A percentile compares a stretch with the other conserved stretches of the same genome.
Conservation (phyloP, 1,140 invertebrate species). For the Drosophila melanogaster region DNA sequence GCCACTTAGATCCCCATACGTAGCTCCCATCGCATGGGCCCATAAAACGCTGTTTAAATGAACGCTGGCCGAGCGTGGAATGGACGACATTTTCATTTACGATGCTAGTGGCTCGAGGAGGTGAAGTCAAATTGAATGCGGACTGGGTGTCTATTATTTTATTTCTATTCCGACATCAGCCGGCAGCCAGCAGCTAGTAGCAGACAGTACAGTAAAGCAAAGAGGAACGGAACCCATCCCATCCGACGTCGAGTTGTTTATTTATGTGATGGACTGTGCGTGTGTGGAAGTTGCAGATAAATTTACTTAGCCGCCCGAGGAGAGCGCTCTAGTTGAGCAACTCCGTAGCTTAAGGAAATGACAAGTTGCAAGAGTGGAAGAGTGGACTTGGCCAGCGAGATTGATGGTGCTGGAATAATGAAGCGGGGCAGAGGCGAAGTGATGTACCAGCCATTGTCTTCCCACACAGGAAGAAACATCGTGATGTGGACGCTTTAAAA, state of each 20-base stretch:
- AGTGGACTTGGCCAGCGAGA: constrained; percentile 44
- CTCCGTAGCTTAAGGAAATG: constrained; percentile 55
- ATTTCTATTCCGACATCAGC: constrained; percentile 48
- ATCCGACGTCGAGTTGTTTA: constrained; percentile 74
- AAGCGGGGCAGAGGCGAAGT: constrained; percentile 1
- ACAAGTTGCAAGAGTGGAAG: constrained; percentile 55
- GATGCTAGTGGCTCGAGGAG: constrained; percentile 31
- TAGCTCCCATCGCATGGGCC: constrained; percentile 12
- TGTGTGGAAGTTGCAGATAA: constrained; percentile 70
- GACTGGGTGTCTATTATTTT: constrained; percentile 72
- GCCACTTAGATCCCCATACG: constrained; percentile 16
- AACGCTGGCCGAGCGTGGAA: constrained; percentile 56
- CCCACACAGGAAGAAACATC: constrained; percentile 1
- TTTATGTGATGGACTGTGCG: constrained; percentile 74
- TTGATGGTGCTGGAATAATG: constrained; percentile 44
- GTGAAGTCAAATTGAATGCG: constrained; percentile 42
- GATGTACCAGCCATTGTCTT: constrained; percentile 16
- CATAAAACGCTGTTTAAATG: constrained; percentile 68
- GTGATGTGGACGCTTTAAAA: neutral
- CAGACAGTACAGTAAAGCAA: constrained; percentile 12
- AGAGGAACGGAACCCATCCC: constrained; percentile 9
- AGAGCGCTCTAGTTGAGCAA: constrained; percentile 30
- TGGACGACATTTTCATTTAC: constrained; percentile 79
- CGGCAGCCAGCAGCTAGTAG: neutral
- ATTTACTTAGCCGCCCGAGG: constrained; percentile 67